Conservation (phyloP, 2,797 vertebrate species). For the Micropoecilia bifurca region DNA sequence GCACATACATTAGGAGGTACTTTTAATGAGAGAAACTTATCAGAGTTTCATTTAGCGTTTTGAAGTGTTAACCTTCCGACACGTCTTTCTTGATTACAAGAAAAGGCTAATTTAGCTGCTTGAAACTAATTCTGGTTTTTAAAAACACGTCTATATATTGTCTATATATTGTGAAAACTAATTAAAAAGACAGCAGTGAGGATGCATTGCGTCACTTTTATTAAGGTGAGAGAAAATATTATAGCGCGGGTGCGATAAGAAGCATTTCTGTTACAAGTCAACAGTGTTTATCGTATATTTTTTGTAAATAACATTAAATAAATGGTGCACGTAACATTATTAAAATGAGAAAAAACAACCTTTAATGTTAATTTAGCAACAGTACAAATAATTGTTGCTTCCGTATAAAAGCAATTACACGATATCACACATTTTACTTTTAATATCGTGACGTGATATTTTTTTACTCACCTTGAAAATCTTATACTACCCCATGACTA, state of each 20-base stretch:
- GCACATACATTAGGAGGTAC: too few species aligned
- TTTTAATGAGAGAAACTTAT: not conserved
- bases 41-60: not conserved
- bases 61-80: not conserved
- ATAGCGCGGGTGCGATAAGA: not conserved
- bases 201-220: not conserved
- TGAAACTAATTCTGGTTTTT: not conserved
- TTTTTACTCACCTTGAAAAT: not conserved
- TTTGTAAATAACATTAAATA: not conserved
- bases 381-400: not conserved
- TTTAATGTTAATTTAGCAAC: not conserved
- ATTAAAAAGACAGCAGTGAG: not conserved
- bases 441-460: not conserved
- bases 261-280: not conserved
- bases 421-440: not conserved
- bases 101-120: not conserved
- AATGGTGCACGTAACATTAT: not conserved
- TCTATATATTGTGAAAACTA: not conserved
- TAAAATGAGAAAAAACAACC: not conserved
- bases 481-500: not conserved
- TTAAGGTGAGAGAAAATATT: not conserved
- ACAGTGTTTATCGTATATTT: not conserved
- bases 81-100: not conserved
- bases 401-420: not conserved
- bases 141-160: not conserved